Base-by-base conservation (phyloP, 2,113 vertebrate species). In the Seriola rivoliana region DNA sequence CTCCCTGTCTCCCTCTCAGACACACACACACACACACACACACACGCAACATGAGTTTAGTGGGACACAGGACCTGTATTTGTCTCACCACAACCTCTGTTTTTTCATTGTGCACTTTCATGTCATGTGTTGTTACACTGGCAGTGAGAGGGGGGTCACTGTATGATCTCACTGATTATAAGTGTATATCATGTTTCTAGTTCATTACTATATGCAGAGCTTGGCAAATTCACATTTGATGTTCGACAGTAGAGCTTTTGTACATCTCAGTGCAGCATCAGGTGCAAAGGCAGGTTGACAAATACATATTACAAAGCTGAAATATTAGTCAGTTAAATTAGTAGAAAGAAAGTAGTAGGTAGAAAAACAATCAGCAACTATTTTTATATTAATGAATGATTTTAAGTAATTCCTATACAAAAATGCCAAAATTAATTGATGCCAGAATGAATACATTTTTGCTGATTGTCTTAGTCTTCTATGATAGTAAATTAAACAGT, bases 51-150 rank as follows among this genome's bases (percentile, higher is more conserved):
- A 67, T 63, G 81, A 19, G 52, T 55, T 55, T 54, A 73, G 44
- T 44, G 44, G 38, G 46, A 70, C 65, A 48, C 42, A 34, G 29
- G 17, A n/a, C 62, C 67, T 75, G 57, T 70, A 46, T 80, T 85
- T 76, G 57, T 80, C 55, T 66, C 69, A 38, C 62, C n/a, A 59
- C 54, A 78, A 8, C 19, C 59, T n/a, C 25, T 55, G 11, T 48
- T 48, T 66, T 66, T 74, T 78, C 21, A 23, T 13, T 40, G 25
- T 29, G 5, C 63, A 63, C 58, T 81, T 81, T 67, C 8, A 55
- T 23, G 54, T 16, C 38, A 59, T 58, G 76, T 77, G 40, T 52
- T 21, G 21, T 34, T 42, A 10, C 32, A 8, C 21, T 85, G 59
- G 1, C 66, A 73, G 69, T 52, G 58, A 75, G 55, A 75, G 12